phyloP scores from a whole-genome alignment of 1,140 invertebrate species.

The Drosophila navojoa region DNA sequence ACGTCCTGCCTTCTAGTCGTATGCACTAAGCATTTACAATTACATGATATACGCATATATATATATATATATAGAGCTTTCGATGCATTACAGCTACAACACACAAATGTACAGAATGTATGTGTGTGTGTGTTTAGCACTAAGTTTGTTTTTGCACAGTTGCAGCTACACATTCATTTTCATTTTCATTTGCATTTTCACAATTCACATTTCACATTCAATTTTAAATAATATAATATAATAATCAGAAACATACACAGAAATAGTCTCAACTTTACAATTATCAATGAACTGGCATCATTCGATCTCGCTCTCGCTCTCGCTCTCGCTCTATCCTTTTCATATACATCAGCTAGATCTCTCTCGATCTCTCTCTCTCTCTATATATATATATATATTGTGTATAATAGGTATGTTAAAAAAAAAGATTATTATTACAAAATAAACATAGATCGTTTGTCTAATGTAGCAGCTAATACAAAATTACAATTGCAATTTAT shows the following conservation, averaged over 20 bases:
- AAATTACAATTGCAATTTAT: conserved; percentile 35
- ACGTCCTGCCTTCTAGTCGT: not conserved
- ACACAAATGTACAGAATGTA: not conserved
- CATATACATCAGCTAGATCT: conserved; percentile 42
- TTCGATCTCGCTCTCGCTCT: conserved; percentile 9
- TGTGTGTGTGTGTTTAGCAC: too few species aligned
- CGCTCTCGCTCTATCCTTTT: conserved; percentile 38
- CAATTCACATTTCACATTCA: too few species aligned
- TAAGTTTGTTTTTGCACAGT: too few species aligned
- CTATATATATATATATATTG: conserved; percentile 15
- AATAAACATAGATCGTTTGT: conserved; percentile 62
- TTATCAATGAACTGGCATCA: conserved; percentile 31
- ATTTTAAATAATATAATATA: conserved; percentile 26
- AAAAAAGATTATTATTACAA: conserved; percentile 41
- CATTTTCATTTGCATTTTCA: conserved; percentile 17
- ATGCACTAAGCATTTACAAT: conserved; percentile 3
- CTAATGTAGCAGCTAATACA: conserved; percentile 39
- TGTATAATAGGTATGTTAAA: conserved; percentile 51
- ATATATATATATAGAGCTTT: not conserved
- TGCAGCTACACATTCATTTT: not conserved
- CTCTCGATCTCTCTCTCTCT: conserved; percentile 22
- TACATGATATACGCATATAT: conserved; percentile 1
- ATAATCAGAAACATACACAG: conserved; percentile 27
- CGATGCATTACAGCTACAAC: not conserved
- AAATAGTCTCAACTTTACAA: conserved; percentile 38